Base-by-base conservation (phyloP, 1,140 invertebrate species). In the Neodiprion virginianus region DNA sequence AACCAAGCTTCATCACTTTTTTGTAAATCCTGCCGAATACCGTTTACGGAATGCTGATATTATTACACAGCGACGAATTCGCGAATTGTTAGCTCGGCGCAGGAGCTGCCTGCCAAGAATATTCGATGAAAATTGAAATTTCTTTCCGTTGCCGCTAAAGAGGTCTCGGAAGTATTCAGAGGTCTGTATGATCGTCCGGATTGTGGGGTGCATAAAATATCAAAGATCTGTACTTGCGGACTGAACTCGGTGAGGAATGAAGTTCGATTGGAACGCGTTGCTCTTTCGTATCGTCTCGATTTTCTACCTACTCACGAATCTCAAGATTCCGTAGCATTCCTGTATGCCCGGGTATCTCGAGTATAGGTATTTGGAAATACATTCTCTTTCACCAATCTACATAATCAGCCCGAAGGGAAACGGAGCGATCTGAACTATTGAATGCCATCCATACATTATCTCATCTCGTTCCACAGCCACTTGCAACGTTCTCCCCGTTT, bases 181-280 rank as follows among this genome's bases (percentile, higher is more conserved):
- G 53, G 53, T 53, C n/a, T 8, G n/a, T 8, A 8, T 61, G 11
- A 61, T 61, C 11, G 53, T 61, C 53, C 11, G 53, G 53, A 61
- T 12, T 14, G 67, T 47, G 67, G 67, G 67, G 67, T 69, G 67
- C 67, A 69, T 69, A 69, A 69, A 69, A 69, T 69, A 65, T 65
- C 17, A 7, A 65, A 65, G 28, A 40, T 40, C 28, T 40, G 28
- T 40, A 40, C 28, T 61, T 17, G n/a, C 53, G 53, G 53, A 61
- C 53, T 61, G 11, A 17, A 17, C 53, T 17, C 53, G 53, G n/a
- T 61, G 11, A 12, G 53, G n/a, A 61, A 61, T 17, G 11, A 69
- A 23, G 67, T 69, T 69, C 21, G 67, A 69, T 23, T 69, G 67
- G 21, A 14, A 69, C 12, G 9, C 67, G 40, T 23, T 65, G 61